These are phyloP conservation scores for Lucinisca nassula DNA, from an alignment of 2,888 invertebrate species.

Conservation along the genomic window DNA sequence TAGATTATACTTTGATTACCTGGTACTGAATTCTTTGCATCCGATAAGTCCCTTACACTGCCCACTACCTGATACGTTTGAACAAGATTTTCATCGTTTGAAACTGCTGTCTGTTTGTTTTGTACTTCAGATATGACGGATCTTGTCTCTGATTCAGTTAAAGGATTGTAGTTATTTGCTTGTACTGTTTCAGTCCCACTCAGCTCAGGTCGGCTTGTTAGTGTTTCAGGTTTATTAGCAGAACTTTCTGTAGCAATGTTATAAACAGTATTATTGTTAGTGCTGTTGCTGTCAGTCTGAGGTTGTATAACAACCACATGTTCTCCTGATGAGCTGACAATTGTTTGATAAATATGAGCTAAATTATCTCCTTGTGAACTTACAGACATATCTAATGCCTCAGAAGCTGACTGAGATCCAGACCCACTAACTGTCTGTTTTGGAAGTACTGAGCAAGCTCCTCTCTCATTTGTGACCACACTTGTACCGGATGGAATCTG, in stretches of 20 bases:
- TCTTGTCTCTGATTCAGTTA: not conserved
- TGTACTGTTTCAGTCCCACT: not conserved
- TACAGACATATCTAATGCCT: not conserved
- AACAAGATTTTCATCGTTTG: not conserved
- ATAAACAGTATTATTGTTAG: not conserved
- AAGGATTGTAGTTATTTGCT: not conserved
- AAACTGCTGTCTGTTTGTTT: not conserved
- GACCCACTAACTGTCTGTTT: not conserved
- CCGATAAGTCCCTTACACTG: too few relatives aligned
- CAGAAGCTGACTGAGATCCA: not conserved
- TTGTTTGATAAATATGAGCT: not conserved
- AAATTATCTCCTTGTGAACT: not conserved
- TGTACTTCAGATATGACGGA: not conserved
- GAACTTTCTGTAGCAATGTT: not conserved
- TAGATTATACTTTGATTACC: too few relatives aligned
- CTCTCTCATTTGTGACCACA: not conserved
- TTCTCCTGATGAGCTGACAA: not conserved
- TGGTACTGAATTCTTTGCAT: too few relatives aligned
- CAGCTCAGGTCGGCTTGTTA: too few relatives aligned
- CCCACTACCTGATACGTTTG: not conserved
- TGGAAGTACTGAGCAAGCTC: not conserved
- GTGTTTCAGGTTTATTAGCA: not conserved
- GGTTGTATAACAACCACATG: not conserved
- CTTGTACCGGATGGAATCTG: not conserved
- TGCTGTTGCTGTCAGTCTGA: not conserved